These are phyloP conservation scores for Antitype chi DNA, from an alignment of 2,888 invertebrate genomes.

Conservation along the genomic window DNA sequence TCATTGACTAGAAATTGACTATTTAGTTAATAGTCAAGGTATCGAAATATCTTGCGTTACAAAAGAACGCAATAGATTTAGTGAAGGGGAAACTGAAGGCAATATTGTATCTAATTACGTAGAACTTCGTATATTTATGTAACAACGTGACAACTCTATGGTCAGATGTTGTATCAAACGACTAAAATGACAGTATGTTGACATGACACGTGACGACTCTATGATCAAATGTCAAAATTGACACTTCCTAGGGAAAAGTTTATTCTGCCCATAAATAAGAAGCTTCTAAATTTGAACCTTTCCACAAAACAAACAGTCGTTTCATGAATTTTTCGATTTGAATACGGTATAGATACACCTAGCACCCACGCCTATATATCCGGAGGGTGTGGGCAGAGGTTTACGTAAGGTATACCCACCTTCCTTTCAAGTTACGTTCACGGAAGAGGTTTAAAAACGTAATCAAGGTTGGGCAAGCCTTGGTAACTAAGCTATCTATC, in stretches of 20 bases:
- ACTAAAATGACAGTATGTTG: neutral
- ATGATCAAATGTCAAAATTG: neutral
- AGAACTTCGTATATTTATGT: neutral
- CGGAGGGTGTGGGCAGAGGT: neutral
- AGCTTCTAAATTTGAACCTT: neutral
- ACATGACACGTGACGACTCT: neutral
- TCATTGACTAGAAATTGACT: constrained; percentile 38
- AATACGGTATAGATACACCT: neutral
- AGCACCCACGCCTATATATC: neutral
- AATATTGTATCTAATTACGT: neutral
- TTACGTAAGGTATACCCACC: neutral
- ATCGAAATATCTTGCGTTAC: constrained; percentile 30
- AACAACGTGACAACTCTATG: neutral
- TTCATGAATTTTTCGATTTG: neutral
- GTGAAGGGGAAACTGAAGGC: constrained; percentile 57
- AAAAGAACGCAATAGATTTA: constrained; percentile 45
- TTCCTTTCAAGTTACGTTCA: neutral
- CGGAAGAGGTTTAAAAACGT: constrained; percentile 4
- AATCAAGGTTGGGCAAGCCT: constrained; percentile 13
- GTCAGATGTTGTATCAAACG: neutral
- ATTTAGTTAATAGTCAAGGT: constrained; percentile 22
- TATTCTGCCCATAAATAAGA: neutral
- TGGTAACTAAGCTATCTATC: neutral
- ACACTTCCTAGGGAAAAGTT: neutral
- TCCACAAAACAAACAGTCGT: neutral